These are phyloP conservation scores for Falco rusticolus DNA, from an alignment of 2,797 vertebrate species.

Conservation along the genomic window DNA sequence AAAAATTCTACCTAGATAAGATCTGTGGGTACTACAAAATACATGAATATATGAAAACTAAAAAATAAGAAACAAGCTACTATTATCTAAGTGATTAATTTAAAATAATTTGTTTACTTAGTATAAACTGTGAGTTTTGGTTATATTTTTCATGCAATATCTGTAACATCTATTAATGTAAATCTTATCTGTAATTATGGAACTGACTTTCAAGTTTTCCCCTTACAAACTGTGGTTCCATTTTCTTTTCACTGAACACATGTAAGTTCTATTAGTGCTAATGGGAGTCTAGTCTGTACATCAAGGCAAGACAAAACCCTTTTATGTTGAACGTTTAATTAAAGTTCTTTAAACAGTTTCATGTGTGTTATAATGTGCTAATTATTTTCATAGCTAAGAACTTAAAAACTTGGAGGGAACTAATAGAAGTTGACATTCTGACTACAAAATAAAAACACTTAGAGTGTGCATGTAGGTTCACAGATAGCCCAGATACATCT, in stretches of 20 bases:
- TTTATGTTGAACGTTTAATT: slow-evolving; percentile 17
- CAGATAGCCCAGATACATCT: not conserved
- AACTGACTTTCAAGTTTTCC: not conserved
- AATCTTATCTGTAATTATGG: slow-evolving; percentile 8
- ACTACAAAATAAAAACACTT: slow-evolving; percentile 3
- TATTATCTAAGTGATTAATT: not conserved
- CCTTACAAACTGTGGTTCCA: not conserved
- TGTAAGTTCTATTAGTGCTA: not conserved
- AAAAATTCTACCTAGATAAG: not conserved
- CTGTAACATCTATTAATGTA: not conserved
- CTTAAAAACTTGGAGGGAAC: not conserved
- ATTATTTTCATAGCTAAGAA: slow-evolving; percentile 38
- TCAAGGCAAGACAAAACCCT: slow-evolving; percentile 19
- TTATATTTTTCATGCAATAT: not conserved
- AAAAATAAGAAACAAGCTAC: not conserved
- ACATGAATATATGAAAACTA: not conserved
- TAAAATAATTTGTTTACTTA: not conserved
- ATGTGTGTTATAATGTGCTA: not conserved
- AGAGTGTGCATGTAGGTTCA: not conserved
- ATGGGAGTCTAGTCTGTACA: slow-evolving; percentile 9
- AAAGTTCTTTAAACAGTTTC: slow-evolving; percentile 27
- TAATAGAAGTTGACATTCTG: not conserved
- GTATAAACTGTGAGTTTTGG: not conserved
- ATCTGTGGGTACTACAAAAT: not conserved
- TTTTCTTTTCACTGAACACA: not conserved